These are phyloP conservation scores for Micronycteris hirsuta DNA, from an alignment of 2,113 vertebrate genomes.

Conservation along the genomic window DNA sequence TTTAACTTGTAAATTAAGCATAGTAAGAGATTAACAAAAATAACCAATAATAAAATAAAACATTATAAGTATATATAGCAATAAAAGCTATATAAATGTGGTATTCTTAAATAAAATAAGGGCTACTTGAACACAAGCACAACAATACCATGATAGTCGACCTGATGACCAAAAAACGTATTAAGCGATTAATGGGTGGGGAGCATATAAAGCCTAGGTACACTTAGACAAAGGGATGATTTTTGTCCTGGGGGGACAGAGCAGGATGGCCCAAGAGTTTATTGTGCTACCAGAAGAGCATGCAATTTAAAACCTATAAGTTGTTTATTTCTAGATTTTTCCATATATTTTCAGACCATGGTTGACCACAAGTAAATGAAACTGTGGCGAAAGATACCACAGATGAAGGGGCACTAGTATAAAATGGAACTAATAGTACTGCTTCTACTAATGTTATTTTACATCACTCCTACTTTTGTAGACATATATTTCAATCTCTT, in stretches of 20 bases:
- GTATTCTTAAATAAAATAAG: not conserved
- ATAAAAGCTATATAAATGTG: not conserved
- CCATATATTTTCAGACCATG: not conserved
- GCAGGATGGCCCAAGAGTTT: not conserved
- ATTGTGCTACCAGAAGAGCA: not conserved
- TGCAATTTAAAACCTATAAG: not conserved
- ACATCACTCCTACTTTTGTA: not conserved
- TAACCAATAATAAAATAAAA: not conserved
- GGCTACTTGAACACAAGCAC: not conserved
- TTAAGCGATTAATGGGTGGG: not conserved
- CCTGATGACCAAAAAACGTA: not conserved
- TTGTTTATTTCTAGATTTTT: not conserved
- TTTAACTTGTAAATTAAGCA: not conserved
- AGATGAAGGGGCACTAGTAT: not conserved
- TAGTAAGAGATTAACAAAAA: not conserved
- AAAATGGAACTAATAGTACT: not conserved
- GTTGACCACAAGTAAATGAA: not conserved
- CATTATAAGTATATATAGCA: not conserved
- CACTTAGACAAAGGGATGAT: not conserved
- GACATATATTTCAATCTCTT: not conserved
- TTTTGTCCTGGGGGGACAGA: not conserved
- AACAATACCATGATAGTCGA: not conserved
- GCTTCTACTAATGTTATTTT: not conserved
- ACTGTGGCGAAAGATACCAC: not conserved
- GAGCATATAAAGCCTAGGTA: not conserved